phyloP scores from a whole-genome alignment of 2,113 vertebrate species.

The Chlamydotis undulata region DNA sequence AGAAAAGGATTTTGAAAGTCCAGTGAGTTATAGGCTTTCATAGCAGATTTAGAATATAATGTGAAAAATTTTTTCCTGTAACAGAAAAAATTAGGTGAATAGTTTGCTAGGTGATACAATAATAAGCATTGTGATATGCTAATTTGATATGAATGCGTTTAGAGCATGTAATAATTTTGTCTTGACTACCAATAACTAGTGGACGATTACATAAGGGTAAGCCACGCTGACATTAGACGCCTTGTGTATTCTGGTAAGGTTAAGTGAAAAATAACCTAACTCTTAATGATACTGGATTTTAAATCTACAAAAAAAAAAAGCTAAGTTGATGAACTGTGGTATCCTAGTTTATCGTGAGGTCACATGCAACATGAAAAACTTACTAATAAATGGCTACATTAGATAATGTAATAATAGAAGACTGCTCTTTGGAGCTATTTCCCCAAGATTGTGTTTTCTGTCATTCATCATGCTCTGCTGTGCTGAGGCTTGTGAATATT shows the following conservation, averaged over 20 bases:
- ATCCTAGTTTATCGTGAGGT: neutral
- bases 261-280: neutral
- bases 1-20: neutral
- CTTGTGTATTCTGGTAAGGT: neutral
- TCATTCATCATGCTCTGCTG: neutral
- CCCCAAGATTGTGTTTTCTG: neutral
- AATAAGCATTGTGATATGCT: neutral
- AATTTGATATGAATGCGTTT: neutral
- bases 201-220: neutral
- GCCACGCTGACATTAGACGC: neutral
- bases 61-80: neutral
- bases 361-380: neutral
- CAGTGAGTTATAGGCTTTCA: neutral
- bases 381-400: neutral
- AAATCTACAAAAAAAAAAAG: neutral
- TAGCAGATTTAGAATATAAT: neutral
- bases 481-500: neutral
- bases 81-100: neutral
- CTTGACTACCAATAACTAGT: neutral
- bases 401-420: neutral
- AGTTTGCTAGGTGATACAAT: neutral
- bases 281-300: neutral
- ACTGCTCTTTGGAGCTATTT: neutral
- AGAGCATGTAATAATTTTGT: neutral
- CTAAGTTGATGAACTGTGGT: neutral